Conservation (phyloP, 1,140 invertebrate species). For the Ips typographus region DNA sequence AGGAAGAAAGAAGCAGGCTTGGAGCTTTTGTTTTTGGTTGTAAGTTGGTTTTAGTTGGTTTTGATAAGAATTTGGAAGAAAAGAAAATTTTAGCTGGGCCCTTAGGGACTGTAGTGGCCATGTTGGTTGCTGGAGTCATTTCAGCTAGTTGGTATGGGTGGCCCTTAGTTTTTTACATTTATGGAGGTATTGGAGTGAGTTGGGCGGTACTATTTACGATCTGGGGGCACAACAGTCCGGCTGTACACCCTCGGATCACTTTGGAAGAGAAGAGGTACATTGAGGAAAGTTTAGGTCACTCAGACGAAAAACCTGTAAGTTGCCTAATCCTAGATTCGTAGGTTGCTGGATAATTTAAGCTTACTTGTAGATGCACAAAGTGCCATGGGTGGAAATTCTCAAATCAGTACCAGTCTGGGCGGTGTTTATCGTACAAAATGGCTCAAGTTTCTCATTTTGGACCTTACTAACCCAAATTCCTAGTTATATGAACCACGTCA, state of each 20-base stretch:
- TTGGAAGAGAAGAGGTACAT: conserved; percentile 64
- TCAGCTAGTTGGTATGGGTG: conserved; percentile 67
- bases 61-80: not conserved
- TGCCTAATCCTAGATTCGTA: not conserved
- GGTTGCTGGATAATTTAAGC: not conserved
- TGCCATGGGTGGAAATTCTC: conserved; percentile 76
- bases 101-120: conserved; percentile 70
- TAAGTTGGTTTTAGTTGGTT: conserved; percentile 40
- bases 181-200: conserved; percentile 63
- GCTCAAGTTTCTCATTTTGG: conserved; percentile 92
- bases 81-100: conserved; percentile 54
- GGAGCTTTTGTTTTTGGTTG: conserved; percentile 62
- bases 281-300: conserved; percentile 48
- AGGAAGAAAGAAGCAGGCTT: conserved; percentile 59
- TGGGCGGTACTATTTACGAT: conserved; percentile 65
- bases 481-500: conserved; percentile 80
- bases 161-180: conserved; percentile 77
- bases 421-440: conserved; percentile 76
- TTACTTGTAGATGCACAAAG: conserved; percentile 43
- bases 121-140: conserved; percentile 68
- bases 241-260: conserved; percentile 59
- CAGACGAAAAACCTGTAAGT: not conserved
- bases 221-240: conserved; percentile 67
- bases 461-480: conserved; percentile 90
- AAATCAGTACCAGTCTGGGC: conserved; percentile 81